Conservation (phyloP, 2,888 invertebrate species). For the Clitarchus hookeri region DNA sequence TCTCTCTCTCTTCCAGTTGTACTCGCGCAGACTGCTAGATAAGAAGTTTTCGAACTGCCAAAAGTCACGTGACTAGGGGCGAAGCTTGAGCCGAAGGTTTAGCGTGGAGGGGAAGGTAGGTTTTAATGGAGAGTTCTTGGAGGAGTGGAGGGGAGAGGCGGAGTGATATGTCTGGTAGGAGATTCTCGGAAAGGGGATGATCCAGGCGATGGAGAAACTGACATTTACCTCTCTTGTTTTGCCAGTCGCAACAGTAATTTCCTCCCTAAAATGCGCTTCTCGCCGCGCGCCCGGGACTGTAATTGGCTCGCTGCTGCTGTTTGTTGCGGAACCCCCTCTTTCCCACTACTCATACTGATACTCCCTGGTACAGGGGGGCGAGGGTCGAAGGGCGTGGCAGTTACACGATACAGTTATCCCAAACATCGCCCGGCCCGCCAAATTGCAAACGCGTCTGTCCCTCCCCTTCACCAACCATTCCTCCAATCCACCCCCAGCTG, state of each 20-base stretch:
- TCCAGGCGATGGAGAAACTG: background rate
- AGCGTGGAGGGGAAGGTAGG: background rate
- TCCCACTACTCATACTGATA: background rate
- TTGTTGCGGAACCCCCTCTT: background rate
- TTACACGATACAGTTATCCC: slow-evolving; percentile 5
- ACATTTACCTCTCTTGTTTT: background rate
- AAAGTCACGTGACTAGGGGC: background rate
- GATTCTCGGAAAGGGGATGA: background rate
- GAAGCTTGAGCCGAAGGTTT: background rate
- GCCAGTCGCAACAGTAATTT: background rate
- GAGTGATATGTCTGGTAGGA: background rate
- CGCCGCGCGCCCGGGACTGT: background rate
- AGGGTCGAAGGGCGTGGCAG: background rate
- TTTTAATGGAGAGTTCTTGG: too few relatives aligned
- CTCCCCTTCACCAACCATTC: background rate
- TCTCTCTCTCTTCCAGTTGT: too few relatives aligned
- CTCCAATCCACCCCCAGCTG: background rate
- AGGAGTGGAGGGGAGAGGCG: background rate
- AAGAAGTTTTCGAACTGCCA: background rate
- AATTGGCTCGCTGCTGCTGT: background rate
- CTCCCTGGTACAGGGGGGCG: background rate
- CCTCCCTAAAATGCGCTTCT: background rate
- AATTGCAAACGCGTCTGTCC: background rate
- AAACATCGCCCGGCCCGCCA: background rate
- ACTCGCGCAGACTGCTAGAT: background rate